Base-by-base conservation (phyloP, 2,113 vertebrate species). In the Sminthopsis crassicaudata region DNA sequence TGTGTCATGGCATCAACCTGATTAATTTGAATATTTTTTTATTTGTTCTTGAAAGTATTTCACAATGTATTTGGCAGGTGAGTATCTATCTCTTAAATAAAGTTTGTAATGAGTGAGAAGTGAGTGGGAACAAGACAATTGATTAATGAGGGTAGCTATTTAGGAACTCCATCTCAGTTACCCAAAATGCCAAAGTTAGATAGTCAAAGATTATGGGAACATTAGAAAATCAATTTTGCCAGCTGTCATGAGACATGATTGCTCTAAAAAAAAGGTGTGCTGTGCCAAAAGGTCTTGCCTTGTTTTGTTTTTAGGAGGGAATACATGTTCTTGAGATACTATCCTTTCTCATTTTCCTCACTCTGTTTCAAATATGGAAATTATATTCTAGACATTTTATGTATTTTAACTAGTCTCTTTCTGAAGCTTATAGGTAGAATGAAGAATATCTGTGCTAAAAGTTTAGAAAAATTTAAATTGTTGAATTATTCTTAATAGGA, bases 291-390 rank as follows among this genome's bases (percentile, higher is more conserved):
- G 1, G 0, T 10, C 6, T 2, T 0, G 4, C 10, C 36, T 1
- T 9, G 14, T 51, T 30, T 48, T 48, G 48, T 48, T 25, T 12
- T 3, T 36, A 7, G 3, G 50, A 51, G 0, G 26, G 1, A 52
- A 90, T 11, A 16, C 1, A 0, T 3, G 23, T 53, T 9, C 0
- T 46, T 52, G 23, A 8, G 23, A 7, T 3, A 0, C 7, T 0
- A 0, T 46, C 91, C 2, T 6, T 0, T 46, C 1, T 2, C 24
- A 5, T 36, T n/a, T 2, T 24, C 42, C 22, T 84, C 42, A 11
- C 2, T 8, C 0, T 25, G 0, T 3, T 0, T 22, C 11, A 60
- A 57, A 16, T 8, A 42, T 0, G 3, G n/a, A 51, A 0, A 6
- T 19, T 1, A 1, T 26, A 57, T 6, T 30, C 12, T 48, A 84